Conservation (phyloP, 2,888 invertebrate species). For the Cancer borealis region DNA sequence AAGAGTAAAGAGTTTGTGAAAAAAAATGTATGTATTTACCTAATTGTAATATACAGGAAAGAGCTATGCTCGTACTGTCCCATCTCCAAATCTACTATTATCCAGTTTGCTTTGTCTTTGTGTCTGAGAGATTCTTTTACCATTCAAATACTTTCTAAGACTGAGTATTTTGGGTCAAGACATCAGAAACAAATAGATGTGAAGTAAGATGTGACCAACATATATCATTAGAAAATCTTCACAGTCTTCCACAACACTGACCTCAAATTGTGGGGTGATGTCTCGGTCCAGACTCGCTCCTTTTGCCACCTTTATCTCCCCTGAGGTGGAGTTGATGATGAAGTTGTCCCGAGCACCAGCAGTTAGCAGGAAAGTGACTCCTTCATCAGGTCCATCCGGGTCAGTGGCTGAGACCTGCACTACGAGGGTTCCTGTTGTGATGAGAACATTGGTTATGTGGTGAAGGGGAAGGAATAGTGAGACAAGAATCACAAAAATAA, state of each 20-base stretch:
- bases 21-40: no score
- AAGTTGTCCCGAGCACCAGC: constrained; percentile 89
- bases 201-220: constrained; percentile 79
- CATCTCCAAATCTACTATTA: no score
- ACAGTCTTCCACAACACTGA: constrained; percentile 80
- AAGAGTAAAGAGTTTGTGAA: no score
- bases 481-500: neutral
- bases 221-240: constrained; percentile 83
- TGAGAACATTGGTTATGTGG: neutral
- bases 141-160: neutral
- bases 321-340: constrained; percentile 84
- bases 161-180: neutral
- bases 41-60: no score
- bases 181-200: neutral
- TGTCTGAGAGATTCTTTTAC: neutral
- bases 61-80: no score
- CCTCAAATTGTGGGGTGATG: constrained; percentile 69
- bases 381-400: constrained; percentile 88
- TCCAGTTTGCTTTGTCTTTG: no score
- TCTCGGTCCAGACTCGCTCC: constrained; percentile 88
- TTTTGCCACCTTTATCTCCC: constrained; percentile 79
- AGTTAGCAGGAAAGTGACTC: constrained; percentile 85
- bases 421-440: constrained; percentile 84
- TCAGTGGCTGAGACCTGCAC: constrained; percentile 87
- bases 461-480: neutral